phyloP scores from a whole-genome alignment of 2,113 vertebrate species.

The Myiagra hebetior region DNA sequence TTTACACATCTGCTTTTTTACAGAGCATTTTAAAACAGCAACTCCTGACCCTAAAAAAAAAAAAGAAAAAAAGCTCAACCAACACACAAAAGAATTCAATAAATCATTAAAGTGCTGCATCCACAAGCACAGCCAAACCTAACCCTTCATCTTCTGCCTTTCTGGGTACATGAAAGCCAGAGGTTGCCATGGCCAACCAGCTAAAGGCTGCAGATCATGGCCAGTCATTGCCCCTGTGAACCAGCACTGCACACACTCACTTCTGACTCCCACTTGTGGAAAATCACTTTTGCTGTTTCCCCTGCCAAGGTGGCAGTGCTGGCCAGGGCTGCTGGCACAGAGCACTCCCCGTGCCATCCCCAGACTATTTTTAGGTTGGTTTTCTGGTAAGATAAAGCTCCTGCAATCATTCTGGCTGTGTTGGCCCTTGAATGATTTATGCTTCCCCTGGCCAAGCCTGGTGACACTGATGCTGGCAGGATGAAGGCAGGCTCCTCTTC shows the following conservation, averaged over 20 bases:
- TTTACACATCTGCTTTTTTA: background rate
- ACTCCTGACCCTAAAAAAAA: background rate
- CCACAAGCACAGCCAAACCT: background rate
- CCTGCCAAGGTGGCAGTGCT: background rate
- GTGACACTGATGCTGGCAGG: background rate
- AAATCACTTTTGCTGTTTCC: background rate
- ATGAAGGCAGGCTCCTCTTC: background rate
- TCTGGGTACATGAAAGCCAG: background rate
- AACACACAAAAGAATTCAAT: background rate
- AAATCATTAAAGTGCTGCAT: background rate
- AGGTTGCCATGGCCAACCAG: background rate
- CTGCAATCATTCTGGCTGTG: background rate
- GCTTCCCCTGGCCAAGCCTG: background rate
- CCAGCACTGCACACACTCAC: background rate
- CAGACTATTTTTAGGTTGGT: background rate
- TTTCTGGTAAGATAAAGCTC: background rate
- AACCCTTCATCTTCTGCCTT: background rate
- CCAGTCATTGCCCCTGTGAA: background rate
- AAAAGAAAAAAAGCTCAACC: accelerated
- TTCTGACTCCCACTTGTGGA: background rate
- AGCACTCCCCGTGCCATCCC: accelerated
- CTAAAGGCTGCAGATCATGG: background rate
- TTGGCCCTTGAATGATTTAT: background rate
- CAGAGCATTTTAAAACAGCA: background rate
- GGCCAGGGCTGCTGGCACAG: background rate